These are phyloP conservation scores for Pantherophis vulpinus DNA, from an alignment of 2,797 vertebrate genomes.

Conservation along the genomic window DNA sequence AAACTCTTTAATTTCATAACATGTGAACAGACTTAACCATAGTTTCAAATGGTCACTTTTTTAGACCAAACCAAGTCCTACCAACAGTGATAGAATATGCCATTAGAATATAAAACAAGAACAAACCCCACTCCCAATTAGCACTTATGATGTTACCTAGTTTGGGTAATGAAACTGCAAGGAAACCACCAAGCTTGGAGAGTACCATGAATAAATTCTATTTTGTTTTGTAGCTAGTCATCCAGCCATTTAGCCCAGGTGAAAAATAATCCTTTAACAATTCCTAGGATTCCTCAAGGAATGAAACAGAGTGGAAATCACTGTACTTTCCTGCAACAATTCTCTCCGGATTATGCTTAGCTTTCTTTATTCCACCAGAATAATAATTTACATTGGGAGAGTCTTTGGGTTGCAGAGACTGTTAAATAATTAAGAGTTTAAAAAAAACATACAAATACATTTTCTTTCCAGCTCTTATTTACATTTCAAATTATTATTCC, in stretches of 20 bases:
- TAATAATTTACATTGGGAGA: background rate
- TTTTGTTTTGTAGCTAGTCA: background rate
- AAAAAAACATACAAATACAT: background rate
- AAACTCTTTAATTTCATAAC: background rate
- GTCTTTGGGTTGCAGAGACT: background rate
- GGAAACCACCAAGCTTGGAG: background rate
- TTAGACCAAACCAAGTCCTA: background rate
- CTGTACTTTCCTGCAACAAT: background rate
- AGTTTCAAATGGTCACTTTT: background rate
- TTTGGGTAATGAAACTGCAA: background rate
- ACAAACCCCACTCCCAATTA: background rate
- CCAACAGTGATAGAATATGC: background rate
- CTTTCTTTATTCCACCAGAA: background rate
- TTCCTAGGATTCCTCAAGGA: background rate
- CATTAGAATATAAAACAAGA: background rate
- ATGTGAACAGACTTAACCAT: background rate
- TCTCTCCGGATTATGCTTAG: background rate
- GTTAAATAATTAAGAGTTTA: background rate
- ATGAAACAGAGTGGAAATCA: background rate
- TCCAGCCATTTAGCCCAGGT: background rate
- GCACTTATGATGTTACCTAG: background rate
- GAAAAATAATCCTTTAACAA: background rate
- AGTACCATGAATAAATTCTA: background rate
- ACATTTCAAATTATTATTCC: background rate
- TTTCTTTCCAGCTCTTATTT: background rate